Conservation (phyloP, 2,113 vertebrate species). For the Clarias gariepinus region DNA sequence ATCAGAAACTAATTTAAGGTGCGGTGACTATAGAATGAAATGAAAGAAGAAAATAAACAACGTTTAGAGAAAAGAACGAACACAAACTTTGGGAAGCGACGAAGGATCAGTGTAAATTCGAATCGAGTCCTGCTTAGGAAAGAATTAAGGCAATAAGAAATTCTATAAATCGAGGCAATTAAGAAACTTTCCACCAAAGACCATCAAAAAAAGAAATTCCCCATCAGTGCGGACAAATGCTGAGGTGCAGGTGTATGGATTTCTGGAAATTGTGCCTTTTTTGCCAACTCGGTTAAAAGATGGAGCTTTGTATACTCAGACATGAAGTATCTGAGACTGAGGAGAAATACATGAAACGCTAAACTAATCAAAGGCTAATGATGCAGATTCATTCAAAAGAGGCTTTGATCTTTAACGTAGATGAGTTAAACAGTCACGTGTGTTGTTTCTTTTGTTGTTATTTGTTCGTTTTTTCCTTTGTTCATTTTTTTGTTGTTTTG, state of each 20-base stretch:
- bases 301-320: conserved; percentile 68
- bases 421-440: conserved; percentile 70
- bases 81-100: neutral
- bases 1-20: conserved; percentile 26
- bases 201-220: conserved; percentile 54
- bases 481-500: neutral
- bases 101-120: neutral
- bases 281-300: conserved; percentile 76
- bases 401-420: conserved; percentile 81
- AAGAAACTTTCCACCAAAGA: conserved; percentile 82
- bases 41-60: neutral
- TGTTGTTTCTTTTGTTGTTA: conserved; percentile 38
- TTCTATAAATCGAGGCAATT: conserved; percentile 65
- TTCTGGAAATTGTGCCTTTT: conserved; percentile 95
- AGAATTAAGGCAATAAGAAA: conserved; percentile 57
- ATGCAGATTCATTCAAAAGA: conserved; percentile 55
- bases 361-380: conserved; percentile 40
- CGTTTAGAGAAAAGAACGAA: neutral
- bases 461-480: neutral
- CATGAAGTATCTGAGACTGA: conserved; percentile 75
- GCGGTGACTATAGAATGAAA: neutral
- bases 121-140: conserved; percentile 15
- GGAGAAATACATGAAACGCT: conserved; percentile 27
- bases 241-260: conserved; percentile 70
- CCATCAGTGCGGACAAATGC: conserved; percentile 12